phyloP scores from a whole-genome alignment of 2,888 invertebrate genomes.

The Dynastes tityus region DNA sequence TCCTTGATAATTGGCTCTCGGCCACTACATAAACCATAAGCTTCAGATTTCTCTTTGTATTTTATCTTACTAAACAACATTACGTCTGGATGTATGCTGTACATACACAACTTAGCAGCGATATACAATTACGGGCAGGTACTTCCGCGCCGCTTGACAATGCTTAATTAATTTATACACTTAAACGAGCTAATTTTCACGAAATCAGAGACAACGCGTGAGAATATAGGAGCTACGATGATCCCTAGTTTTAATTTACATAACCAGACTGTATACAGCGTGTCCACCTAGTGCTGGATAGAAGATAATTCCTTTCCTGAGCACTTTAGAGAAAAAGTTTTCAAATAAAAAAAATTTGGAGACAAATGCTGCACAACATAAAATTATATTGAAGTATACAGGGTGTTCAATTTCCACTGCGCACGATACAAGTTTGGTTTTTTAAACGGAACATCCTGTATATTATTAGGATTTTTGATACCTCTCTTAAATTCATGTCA shows the following conservation, averaged over 20 bases:
- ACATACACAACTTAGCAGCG: conserved; percentile 41
- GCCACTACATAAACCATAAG: conserved; percentile 67
- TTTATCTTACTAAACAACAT: conserved; percentile 50
- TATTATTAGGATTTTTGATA: no score
- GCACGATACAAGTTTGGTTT: no score
- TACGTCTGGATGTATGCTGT: conserved; percentile 35
- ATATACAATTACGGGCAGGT: conserved; percentile 48
- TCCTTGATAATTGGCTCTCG: conserved; percentile 69
- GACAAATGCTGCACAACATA: no score
- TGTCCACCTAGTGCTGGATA: no score
- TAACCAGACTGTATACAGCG: not conserved
- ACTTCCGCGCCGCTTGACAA: conserved; percentile 45
- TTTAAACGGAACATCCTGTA: no score
- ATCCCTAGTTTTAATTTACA: not conserved
- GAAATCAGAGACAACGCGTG: conserved; percentile 5
- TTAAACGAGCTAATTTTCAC: not conserved
- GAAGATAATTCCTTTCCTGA: no score
- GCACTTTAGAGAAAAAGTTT: no score
- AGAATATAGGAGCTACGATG: conserved; percentile 2
- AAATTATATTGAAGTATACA: no score
- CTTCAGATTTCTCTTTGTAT: conserved; percentile 63
- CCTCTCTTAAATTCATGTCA: no score
- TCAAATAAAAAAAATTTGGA: no score
- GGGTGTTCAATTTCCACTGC: no score
- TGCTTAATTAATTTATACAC: conserved; percentile 44